Conservation (phyloP, 2,797 vertebrate species). For the Poecilia gillii region DNA sequence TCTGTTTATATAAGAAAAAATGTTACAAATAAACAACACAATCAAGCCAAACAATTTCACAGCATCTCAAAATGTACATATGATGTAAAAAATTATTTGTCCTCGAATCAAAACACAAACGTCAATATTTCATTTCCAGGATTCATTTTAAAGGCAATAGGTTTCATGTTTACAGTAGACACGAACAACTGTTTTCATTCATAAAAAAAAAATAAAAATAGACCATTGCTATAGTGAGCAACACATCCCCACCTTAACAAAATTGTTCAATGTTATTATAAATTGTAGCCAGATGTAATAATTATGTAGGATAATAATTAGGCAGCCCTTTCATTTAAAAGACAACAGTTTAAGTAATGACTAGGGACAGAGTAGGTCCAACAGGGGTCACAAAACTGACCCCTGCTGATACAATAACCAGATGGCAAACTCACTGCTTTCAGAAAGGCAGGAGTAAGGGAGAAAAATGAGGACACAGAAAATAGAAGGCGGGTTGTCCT, state of each 20-base stretch:
- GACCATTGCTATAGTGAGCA: slow-evolving; percentile 4
- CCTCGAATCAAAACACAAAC: background rate
- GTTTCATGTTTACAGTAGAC: background rate
- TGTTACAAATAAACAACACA: background rate
- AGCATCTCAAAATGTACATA: background rate
- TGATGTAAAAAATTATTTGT: background rate
- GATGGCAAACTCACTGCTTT: slow-evolving; percentile 61
- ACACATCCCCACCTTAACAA: background rate
- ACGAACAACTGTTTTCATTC: slow-evolving; percentile 13
- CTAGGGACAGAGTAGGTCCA: slow-evolving; percentile 47
- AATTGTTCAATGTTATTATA: slow-evolving; percentile 19
- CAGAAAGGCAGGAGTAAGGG: slow-evolving; percentile 39
- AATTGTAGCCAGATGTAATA: slow-evolving; percentile 25
- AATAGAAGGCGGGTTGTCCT: slow-evolving; percentile 62
- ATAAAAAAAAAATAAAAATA: slow-evolving; percentile 4
- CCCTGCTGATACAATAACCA: slow-evolving; percentile 59
- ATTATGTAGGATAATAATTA: slow-evolving; percentile 3
- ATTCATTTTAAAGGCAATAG: background rate
- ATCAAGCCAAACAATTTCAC: background rate
- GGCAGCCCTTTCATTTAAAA: background rate
- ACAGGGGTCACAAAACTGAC: slow-evolving; percentile 43
- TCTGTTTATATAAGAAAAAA: background rate
- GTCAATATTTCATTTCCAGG: background rate
- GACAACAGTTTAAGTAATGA: slow-evolving; percentile 35
- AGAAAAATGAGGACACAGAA: slow-evolving; percentile 48